Evolutionary conservation across 2,113 vertebrate species (phyloP).

Genomic region (Podilymbus podiceps): DNA sequence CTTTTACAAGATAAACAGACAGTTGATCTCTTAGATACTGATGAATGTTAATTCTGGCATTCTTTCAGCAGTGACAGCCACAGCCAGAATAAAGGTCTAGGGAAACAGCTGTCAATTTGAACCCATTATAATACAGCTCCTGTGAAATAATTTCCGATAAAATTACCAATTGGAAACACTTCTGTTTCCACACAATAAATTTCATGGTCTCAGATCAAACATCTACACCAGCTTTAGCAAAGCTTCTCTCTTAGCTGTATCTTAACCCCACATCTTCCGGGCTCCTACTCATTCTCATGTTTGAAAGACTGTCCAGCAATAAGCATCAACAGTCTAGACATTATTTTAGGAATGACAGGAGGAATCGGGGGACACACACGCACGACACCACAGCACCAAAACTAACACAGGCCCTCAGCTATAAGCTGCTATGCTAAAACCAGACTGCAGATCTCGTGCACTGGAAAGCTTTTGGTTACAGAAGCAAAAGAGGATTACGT

Average conservation of each 20-base stretch:
- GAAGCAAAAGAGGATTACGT: background rate
- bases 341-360: background rate
- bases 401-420: background rate
- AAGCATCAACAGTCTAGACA: background rate
- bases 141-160: background rate
- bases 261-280: background rate
- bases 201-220: background rate
- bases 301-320: background rate
- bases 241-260: background rate
- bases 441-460: background rate
- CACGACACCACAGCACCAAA: accelerated
- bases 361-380: background rate
- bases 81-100: background rate
- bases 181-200: background rate
- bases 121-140: background rate
- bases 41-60: background rate
- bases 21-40: background rate
- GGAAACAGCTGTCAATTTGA: background rate
- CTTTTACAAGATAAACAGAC: background rate
- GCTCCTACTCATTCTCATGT: background rate
- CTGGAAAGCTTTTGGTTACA: background rate
- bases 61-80: background rate
- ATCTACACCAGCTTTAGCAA: background rate
- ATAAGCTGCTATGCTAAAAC: background rate
- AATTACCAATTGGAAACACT: background rate